Conservation (phyloP, 1,140 invertebrate species). For the Vanessa tameamea region DNA sequence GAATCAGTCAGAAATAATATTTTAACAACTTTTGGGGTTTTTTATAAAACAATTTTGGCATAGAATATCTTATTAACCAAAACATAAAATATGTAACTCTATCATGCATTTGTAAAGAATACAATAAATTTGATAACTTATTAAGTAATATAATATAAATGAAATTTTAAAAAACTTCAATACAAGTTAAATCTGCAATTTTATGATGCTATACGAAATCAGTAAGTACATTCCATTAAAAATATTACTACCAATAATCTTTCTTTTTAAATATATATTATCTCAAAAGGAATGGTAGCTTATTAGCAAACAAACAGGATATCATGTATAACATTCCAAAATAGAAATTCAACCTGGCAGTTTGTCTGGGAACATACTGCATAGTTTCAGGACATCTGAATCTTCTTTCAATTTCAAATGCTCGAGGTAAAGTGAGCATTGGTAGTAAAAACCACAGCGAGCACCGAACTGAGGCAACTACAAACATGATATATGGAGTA, state of each 20-base stretch:
- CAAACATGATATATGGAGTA: constrained; percentile 94
- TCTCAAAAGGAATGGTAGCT: constrained; percentile 80
- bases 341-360: constrained; percentile 94
- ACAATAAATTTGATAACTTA: background rate
- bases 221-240: constrained; percentile 46
- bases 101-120: constrained; percentile 5
- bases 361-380: constrained; percentile 90
- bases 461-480: constrained; percentile 90
- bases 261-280: constrained; percentile 40
- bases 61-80: background rate
- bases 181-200: background rate
- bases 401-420: constrained; percentile 94
- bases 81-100: background rate
- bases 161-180: background rate
- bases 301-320: constrained; percentile 84
- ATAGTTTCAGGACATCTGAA: constrained; percentile 90
- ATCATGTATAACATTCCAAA: constrained; percentile 94
- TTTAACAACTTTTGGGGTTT: background rate
- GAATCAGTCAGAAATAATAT: background rate
- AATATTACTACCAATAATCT: constrained; percentile 20
- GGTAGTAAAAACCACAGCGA: constrained; percentile 94
- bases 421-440: constrained; percentile 90
- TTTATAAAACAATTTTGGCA: background rate
- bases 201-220: constrained; percentile 33
- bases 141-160: background rate